Evolutionary conservation across 1,140 invertebrate species (phyloP).

Genomic region (Teleopsis dalmanni): DNA sequence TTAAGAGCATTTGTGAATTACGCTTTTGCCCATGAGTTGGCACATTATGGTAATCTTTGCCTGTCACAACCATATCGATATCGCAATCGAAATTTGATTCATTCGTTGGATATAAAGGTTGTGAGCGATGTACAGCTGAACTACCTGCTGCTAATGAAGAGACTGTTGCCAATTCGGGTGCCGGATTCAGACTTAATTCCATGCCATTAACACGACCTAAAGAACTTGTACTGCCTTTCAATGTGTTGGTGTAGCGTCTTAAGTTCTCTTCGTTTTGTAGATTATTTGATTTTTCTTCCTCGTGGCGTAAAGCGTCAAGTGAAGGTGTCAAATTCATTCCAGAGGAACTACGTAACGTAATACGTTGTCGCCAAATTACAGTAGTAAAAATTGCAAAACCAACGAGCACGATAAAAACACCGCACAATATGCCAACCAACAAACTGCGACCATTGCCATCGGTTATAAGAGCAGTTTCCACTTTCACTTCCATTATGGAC

Average conservation of each 20-base stretch:
- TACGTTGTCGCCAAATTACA: conserved; percentile 49
- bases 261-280: conserved; percentile 84
- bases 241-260: conserved; percentile 54
- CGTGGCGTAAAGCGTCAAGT: conserved; percentile 55
- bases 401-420: conserved; percentile 42
- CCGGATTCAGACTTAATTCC: conserved; percentile 50
- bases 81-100: conserved; percentile 43
- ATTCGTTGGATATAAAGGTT: conserved; percentile 50
- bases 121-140: conserved; percentile 54
- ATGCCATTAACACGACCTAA: conserved; percentile 39
- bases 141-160: conserved; percentile 44
- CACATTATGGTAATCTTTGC: conserved; percentile 17
- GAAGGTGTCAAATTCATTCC: conserved; percentile 49
- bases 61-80: conserved; percentile 24
- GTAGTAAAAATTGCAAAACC: conserved; percentile 41
- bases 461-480: conserved; percentile 37
- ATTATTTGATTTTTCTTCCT: conserved; percentile 82
- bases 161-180: conserved; percentile 42
- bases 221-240: conserved; percentile 43
- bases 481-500: conserved; percentile 71
- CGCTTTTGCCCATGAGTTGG: conserved; percentile 43
- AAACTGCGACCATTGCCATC: conserved; percentile 37
- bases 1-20: conserved; percentile 56
- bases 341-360: conserved; percentile 49
- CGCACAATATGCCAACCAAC: conserved; percentile 48